Percentiles rank a stretch among this genome's conserved stretches.
Conservation (phyloP, 2,888 invertebrate genomes). For the Lasius fuliginosus region DNA sequence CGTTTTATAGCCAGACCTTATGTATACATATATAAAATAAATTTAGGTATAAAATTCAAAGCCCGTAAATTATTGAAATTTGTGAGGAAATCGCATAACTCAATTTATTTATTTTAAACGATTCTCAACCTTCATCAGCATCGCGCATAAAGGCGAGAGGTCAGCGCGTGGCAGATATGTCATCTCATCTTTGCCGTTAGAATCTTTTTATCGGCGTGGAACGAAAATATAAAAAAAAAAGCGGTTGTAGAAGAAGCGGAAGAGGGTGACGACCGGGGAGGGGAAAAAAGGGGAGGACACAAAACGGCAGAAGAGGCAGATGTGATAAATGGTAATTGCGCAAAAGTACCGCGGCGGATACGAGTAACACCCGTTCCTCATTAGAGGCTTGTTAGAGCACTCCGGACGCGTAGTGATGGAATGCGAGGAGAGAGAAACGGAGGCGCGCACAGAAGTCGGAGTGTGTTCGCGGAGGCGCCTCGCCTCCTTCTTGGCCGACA, state of each 20-base stretch:
- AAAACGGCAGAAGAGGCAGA: slow-evolving; percentile 70
- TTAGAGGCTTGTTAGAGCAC: slow-evolving; percentile 83
- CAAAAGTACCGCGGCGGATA: slow-evolving; percentile 80
- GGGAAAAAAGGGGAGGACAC: slow-evolving; percentile 28
- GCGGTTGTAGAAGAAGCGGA: slow-evolving; percentile 28
- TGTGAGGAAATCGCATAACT: slow-evolving; percentile 19
- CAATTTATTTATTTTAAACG: slow-evolving; percentile 46
- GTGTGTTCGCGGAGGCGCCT: slow-evolving; percentile 69
- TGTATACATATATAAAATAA: too few species aligned
- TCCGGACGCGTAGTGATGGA: slow-evolving; percentile 79
- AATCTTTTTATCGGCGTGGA: slow-evolving; percentile 22
- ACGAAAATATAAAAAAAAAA: slow-evolving; percentile 60
- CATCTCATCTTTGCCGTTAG: slow-evolving; percentile 44
- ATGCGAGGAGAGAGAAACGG: slow-evolving; percentile 72
- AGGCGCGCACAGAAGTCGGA: slow-evolving; percentile 64
- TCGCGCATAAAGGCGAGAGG: slow-evolving; percentile 62
- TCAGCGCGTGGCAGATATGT: slow-evolving; percentile 60
- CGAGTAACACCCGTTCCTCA: slow-evolving; percentile 84
- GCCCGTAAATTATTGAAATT: slow-evolving; percentile 19
- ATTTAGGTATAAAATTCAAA: background rate
- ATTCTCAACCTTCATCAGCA: slow-evolving; percentile 58
- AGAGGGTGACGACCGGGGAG: background rate
- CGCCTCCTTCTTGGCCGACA: slow-evolving; percentile 59
- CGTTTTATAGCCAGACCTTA: too few species aligned
- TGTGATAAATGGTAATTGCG: slow-evolving; percentile 84